Percentiles rank a stretch among this genome's conserved stretches.
Conservation (phyloP, 2,888 invertebrate species). For the Isotomurus palustris region DNA sequence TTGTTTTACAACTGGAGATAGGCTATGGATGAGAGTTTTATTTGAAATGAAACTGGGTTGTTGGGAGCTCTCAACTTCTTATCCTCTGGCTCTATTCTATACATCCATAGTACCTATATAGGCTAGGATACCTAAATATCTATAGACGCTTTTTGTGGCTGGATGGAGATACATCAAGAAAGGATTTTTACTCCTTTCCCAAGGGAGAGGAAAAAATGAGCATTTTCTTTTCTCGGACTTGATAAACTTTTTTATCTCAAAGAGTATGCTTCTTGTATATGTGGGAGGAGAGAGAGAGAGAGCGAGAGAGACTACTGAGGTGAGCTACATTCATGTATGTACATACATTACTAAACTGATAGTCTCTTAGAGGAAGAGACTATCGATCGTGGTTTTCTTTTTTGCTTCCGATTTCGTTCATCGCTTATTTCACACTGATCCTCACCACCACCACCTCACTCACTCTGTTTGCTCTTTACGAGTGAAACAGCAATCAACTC, state of each 20-base stretch:
- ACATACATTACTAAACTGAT: constrained; percentile 21
- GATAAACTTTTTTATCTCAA: constrained; percentile 12
- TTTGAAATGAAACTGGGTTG: neutral
- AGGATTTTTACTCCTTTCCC: constrained; percentile 10
- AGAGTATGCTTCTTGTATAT: constrained; percentile 5
- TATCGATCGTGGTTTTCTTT: neutral
- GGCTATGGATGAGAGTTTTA: too few species aligned
- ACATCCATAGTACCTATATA: too few species aligned
- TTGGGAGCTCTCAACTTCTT: too few species aligned
- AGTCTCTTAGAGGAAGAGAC: neutral
- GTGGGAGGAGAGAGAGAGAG: constrained; percentile 3
- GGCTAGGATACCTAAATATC: neutral
- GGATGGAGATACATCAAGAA: neutral
- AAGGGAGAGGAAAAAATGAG: constrained; percentile 10
- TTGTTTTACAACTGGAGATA: too few species aligned
- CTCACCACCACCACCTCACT: too few species aligned
- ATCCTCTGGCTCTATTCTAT: too few species aligned
- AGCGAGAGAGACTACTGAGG: neutral
- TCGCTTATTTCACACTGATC: constrained; percentile 8
- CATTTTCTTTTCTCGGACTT: constrained; percentile 7
- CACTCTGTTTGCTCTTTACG: neutral
- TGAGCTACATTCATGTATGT: constrained; percentile 23
- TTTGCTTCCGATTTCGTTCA: constrained; percentile 12
- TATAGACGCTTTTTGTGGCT: neutral
- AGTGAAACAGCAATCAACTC: neutral